Conservation (phyloP, 2,888 invertebrate genomes). For the Odontomyia ornata region DNA sequence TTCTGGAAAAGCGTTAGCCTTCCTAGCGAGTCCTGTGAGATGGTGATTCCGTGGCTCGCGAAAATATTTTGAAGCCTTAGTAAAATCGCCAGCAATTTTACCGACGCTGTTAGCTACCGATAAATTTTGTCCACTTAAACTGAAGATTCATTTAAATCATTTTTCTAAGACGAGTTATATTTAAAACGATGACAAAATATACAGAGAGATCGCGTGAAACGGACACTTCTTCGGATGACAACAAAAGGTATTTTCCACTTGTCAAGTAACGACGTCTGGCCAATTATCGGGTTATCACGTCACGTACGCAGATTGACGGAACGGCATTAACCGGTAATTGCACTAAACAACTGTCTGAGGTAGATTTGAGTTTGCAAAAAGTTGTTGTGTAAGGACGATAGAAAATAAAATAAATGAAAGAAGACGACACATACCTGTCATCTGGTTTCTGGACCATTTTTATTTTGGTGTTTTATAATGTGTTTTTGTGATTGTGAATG, state of each 20-base stretch:
- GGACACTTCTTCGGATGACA: not conserved
- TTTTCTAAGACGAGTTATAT: not conserved
- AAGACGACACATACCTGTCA: constrained; percentile 44
- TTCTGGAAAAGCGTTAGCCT: not conserved
- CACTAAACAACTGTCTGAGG: too few relatives aligned
- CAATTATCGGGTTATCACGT: not conserved
- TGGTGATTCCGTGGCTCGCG: too few relatives aligned
- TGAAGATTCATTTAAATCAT: not conserved
- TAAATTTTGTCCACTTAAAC: not conserved
- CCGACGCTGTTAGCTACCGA: too few relatives aligned
- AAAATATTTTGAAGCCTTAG: too few relatives aligned
- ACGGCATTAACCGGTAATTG: too few relatives aligned
- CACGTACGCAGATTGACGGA: not conserved
- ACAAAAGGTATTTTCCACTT: constrained; percentile 27
- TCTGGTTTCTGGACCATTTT: constrained; percentile 49
- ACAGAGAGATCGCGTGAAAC: not conserved
- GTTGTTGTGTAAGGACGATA: not conserved
- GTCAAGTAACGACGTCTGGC: constrained; percentile 16
- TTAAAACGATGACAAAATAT: not conserved
- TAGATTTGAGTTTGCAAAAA: too few relatives aligned
- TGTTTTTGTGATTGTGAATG: constrained; percentile 22
- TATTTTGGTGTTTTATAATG: constrained; percentile 37
- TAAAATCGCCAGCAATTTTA: too few relatives aligned
- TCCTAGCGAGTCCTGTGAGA: constrained; percentile 5
- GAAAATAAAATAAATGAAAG: too few relatives aligned